Conservation (phyloP, 2,113 vertebrate species). For the Hydropotes inermis region DNA sequence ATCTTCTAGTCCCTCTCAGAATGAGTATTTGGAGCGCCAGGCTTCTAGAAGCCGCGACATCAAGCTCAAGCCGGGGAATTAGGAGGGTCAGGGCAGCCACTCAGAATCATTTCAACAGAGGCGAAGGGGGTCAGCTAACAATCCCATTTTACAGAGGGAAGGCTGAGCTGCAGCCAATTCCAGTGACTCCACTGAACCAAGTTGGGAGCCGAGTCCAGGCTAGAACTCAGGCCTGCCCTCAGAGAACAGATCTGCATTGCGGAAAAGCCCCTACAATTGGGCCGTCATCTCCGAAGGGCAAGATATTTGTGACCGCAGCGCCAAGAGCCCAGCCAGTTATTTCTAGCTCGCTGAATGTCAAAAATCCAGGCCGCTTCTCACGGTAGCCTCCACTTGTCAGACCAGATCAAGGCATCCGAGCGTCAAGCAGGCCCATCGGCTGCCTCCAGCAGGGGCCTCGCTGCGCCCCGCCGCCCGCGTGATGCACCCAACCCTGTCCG, state of each 20-base stretch:
- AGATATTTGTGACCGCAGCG: background rate
- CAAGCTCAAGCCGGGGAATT: background rate
- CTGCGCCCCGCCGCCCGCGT: background rate
- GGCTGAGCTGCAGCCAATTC: background rate
- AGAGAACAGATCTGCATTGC: background rate
- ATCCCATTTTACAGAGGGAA: background rate
- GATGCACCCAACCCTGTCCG: background rate
- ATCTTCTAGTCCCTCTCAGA: background rate
- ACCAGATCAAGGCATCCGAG: slow-evolving; percentile 34
- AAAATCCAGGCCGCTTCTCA: slow-evolving; percentile 33
- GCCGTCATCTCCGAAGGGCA: background rate
- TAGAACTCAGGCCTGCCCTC: background rate
- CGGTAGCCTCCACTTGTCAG: slow-evolving; percentile 45
- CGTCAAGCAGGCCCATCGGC: background rate
- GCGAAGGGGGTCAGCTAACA: background rate
- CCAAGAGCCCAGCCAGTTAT: slow-evolving; percentile 42
- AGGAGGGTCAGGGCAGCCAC: background rate
- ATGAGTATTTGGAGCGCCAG: background rate
- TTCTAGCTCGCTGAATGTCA: slow-evolving; percentile 62
- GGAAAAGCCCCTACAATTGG: background rate
- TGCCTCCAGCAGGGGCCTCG: background rate
- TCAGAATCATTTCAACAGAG: background rate
- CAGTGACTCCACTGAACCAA: background rate
- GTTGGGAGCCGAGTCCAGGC: background rate
- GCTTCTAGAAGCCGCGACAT: background rate